These are phyloP conservation scores for Dinomys branickii DNA, from an alignment of 2,113 vertebrate species.

Conservation along the genomic window DNA sequence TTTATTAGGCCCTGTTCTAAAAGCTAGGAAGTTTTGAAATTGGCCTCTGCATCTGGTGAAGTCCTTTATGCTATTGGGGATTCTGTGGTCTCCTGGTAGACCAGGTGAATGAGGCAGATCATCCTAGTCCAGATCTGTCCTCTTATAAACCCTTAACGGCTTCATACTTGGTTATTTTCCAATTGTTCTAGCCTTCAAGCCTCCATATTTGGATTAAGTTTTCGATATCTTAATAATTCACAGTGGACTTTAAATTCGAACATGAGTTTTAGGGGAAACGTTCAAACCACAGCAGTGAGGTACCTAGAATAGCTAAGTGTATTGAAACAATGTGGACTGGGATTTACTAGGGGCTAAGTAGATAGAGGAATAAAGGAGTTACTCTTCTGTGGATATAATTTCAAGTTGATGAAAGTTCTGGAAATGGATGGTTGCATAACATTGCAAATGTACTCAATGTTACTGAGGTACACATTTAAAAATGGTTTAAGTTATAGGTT, in stretches of 20 bases:
- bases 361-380: neutral
- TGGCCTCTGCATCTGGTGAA: neutral
- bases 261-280: neutral
- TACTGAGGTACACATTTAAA: neutral
- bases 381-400: neutral
- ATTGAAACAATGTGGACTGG: neutral
- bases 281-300: neutral
- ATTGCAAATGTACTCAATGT: neutral
- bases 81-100: neutral
- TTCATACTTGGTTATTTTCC: neutral
- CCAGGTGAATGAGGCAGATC: neutral
- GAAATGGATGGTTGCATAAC: neutral
- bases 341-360: neutral
- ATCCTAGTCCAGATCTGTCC: neutral
- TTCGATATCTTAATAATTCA: neutral
- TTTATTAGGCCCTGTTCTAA: neutral
- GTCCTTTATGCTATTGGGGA: neutral
- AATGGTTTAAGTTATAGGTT: neutral
- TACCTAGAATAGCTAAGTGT: neutral
- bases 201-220: neutral
- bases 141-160: neutral
- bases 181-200: neutral
- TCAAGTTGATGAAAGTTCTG: slow-evolving; percentile 1
- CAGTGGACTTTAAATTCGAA: neutral
- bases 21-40: neutral